A percentile compares a stretch with the other conserved stretches of the same genome.
Conservation (phyloP, 2,797 vertebrate species). For the Hafferia zeledoni region DNA sequence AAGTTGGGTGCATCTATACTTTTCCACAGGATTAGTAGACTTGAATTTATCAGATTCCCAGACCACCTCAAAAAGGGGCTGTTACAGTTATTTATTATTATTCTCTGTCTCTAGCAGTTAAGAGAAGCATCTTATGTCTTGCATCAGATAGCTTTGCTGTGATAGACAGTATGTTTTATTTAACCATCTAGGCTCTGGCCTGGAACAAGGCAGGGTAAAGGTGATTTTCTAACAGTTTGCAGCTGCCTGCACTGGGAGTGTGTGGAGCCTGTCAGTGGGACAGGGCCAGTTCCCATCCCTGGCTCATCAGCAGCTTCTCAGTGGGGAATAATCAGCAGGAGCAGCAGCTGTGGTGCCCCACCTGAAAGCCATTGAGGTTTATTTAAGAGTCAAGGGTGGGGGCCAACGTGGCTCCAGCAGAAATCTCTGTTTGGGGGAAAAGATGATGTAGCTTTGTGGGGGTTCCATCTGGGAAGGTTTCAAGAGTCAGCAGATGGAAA, state of each 20-base stretch:
- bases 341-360: background rate
- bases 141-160: background rate
- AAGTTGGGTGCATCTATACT: background rate
- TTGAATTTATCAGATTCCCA: background rate
- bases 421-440: background rate
- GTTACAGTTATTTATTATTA: accelerated
- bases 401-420: background rate
- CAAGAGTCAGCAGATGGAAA: background rate
- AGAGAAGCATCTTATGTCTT: background rate
- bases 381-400: background rate
- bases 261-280: background rate
- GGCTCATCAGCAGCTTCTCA: background rate
- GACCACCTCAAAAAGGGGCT: background rate
- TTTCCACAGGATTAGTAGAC: background rate
- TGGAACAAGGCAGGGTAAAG: background rate
- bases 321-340: background rate
- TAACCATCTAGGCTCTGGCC: background rate
- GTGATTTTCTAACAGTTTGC: background rate
- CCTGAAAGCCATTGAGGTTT: background rate
- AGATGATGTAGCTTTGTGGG: background rate
- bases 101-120: background rate
- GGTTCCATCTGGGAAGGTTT: background rate
- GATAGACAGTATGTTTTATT: background rate
- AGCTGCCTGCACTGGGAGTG: background rate
- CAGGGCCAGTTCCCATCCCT: background rate